These are phyloP conservation scores for Chaetodon trifascialis DNA, from an alignment of 2,113 vertebrate genomes.

Conservation along the genomic window DNA sequence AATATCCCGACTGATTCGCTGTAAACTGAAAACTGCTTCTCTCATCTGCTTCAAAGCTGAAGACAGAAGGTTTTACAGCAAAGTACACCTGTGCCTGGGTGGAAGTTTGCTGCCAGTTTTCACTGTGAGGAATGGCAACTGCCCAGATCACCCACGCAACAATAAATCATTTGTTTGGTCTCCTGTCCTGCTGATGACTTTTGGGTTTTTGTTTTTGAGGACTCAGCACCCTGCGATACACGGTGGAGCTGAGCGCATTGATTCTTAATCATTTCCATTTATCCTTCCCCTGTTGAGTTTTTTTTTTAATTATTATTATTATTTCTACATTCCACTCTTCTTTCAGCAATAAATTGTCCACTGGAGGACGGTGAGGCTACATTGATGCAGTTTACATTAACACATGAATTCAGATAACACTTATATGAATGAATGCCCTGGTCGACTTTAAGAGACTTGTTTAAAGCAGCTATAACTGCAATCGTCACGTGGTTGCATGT, in stretches of 20 bases:
- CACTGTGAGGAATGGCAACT: background rate
- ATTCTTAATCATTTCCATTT: constrained; percentile 33
- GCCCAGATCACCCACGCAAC: background rate
- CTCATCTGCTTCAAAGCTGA: background rate
- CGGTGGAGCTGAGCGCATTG: constrained; percentile 17
- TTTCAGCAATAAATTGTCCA: background rate
- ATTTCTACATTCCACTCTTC: background rate
- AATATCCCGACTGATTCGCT: background rate
- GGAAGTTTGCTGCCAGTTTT: background rate
- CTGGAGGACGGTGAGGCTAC: too few species aligned
- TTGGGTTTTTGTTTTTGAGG: constrained; percentile 30
- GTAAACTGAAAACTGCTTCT: background rate
- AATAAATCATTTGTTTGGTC: constrained; percentile 49
- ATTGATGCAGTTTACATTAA: background rate
- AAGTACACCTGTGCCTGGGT: background rate
- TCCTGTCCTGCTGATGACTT: constrained; percentile 38
- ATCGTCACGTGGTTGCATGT: background rate
- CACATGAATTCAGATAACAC: background rate
- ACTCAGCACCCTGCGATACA: constrained; percentile 41
- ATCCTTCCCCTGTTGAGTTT: background rate
- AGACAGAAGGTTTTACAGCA: background rate
- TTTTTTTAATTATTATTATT: background rate
- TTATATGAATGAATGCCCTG: background rate
- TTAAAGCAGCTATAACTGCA: background rate
- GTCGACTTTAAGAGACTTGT: too few species aligned